Percentiles rank a stretch among this genome's conserved stretches.
Evolutionary conservation across 2,888 invertebrate species (phyloP).

Genomic region (Cordilura impudica): DNA sequence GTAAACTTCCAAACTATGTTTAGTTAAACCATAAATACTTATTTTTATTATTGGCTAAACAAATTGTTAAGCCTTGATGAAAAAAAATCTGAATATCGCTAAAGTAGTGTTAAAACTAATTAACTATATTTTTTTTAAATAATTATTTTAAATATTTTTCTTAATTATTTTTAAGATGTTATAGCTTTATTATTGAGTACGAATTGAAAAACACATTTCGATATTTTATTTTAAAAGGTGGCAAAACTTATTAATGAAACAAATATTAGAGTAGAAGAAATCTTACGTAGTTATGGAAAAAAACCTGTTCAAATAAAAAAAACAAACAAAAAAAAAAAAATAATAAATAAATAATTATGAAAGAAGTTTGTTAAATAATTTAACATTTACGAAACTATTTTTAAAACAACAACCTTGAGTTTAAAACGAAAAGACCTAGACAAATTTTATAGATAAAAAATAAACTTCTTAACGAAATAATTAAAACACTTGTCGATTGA

Average conservation of each 20-base stretch:
- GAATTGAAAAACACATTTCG: not conserved
- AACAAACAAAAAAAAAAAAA: not conserved
- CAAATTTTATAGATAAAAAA: conserved; percentile 3
- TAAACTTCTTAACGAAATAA: conserved; percentile 16
- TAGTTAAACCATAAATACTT: too few species aligned
- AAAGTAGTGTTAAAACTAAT: too few species aligned
- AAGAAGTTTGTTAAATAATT: conserved; percentile 8
- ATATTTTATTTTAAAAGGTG: not conserved
- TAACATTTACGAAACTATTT: conserved; percentile 19
- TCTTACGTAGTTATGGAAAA: not conserved
- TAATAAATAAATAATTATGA: not conserved
- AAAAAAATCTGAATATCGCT: too few species aligned
- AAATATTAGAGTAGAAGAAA: not conserved
- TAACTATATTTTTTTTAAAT: too few species aligned
- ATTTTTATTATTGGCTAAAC: too few species aligned
- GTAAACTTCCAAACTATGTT: too few species aligned
- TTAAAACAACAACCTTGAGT: conserved; percentile 27
- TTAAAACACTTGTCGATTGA: conserved; percentile 18
- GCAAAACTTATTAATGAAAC: too few species aligned
- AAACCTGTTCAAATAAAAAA: conserved; percentile 25
- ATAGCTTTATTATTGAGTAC: too few species aligned
- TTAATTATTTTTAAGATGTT: too few species aligned
- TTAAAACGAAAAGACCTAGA: not conserved
- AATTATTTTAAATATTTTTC: too few species aligned
- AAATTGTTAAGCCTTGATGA: too few species aligned